A percentile compares a stretch with the other conserved stretches of the same genome.
phyloP scores from a whole-genome alignment of 2,888 invertebrate genomes.

The Spilarctia lutea region DNA sequence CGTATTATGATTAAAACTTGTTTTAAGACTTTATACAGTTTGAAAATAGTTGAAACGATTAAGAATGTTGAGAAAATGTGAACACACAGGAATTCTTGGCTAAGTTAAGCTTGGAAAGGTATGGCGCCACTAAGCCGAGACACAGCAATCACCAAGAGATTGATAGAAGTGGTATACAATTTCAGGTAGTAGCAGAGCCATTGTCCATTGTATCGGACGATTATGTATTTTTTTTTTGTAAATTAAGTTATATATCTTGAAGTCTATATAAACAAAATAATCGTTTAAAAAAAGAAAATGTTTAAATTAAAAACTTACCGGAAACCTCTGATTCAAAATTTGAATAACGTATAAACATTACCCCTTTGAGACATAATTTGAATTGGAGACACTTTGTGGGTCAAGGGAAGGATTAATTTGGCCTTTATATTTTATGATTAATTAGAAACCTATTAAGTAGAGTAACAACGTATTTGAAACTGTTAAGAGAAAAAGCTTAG shows the following conservation, averaged over 20 bases:
- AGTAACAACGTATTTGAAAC: not conserved
- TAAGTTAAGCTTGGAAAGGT: not conserved
- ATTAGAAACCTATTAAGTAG: not conserved
- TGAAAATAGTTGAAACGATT: not conserved
- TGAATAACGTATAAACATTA: not conserved
- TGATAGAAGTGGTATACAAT: not conserved
- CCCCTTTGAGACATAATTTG: not conserved
- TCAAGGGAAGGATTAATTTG: not conserved
- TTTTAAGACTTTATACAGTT: not conserved
- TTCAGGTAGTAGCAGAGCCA: not conserved
- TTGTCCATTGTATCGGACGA: not conserved
- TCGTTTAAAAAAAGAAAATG: not conserved
- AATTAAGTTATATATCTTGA: not conserved
- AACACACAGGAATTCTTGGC: not conserved
- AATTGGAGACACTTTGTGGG: not conserved
- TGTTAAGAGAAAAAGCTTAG: not conserved
- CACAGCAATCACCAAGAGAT: not conserved
- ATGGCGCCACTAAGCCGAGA: not conserved
- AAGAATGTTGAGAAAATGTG: not conserved
- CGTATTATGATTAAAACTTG: not conserved
- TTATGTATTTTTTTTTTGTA: not conserved
- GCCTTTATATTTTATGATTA: not conserved
- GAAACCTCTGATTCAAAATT: not conserved
- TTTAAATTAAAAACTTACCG: not conserved
- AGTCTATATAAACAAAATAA: not conserved